phyloP scores from a whole-genome alignment of 2,797 vertebrate genomes.

The Morelia viridis region DNA sequence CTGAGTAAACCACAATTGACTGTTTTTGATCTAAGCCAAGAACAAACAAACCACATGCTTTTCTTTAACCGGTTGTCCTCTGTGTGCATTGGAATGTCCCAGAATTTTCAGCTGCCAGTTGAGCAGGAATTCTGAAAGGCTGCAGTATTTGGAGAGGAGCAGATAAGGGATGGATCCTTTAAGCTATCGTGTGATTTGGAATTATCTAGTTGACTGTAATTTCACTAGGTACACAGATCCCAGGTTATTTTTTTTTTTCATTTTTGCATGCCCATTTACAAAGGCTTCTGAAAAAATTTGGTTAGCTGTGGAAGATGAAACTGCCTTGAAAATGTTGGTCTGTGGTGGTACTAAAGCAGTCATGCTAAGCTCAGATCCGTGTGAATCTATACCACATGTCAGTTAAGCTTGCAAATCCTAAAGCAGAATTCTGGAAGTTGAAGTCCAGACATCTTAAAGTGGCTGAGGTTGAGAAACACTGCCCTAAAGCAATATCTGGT shows the following conservation, averaged over 20 bases:
- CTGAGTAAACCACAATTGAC: neutral
- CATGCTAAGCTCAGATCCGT: neutral
- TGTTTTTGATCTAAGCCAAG: neutral
- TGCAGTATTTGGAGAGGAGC: neutral
- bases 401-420: neutral
- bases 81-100: neutral
- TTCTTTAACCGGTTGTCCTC: neutral
- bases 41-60: neutral
- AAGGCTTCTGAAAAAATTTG: neutral
- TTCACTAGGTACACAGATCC: neutral
- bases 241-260: neutral
- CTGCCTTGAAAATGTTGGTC: neutral
- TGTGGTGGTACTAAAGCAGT: neutral
- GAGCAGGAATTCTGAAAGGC: neutral
- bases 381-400: neutral
- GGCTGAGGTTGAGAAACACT: neutral
- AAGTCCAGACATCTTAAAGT: neutral
- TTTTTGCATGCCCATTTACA: neutral
- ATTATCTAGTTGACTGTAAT: neutral
- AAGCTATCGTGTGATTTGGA: neutral
- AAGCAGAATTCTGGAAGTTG: neutral
- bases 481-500: constrained; percentile 5
- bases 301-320: neutral
- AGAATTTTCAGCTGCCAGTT: neutral
- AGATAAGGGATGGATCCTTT: neutral